These are phyloP conservation scores for Platanista minor DNA, from an alignment of 2,113 vertebrate genomes.

Conservation along the genomic window DNA sequence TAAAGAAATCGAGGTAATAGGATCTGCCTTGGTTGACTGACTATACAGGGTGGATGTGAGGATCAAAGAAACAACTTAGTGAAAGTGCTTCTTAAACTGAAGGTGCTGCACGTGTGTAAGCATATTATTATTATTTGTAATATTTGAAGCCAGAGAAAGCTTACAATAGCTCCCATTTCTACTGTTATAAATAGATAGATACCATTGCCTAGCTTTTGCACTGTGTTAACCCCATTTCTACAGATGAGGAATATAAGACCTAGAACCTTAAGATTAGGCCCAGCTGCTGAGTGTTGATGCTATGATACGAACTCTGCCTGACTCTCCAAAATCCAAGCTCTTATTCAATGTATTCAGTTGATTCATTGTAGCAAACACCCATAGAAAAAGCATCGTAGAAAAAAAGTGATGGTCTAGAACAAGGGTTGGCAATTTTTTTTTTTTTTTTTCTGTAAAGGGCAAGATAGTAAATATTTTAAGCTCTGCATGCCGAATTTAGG, in stretches of 20 bases:
- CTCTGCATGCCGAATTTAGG: not conserved
- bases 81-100: not conserved
- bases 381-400: not conserved
- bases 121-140: not conserved
- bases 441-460: not conserved
- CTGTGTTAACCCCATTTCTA: not conserved
- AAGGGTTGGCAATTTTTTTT: not conserved
- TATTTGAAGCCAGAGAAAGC: not conserved
- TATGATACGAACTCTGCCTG: not conserved
- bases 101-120: not conserved
- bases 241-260: not conserved
- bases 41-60: not conserved
- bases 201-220: not conserved
- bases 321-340: not conserved
- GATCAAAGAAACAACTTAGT: not conserved
- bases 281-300: not conserved
- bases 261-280: not conserved
- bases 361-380: not conserved
- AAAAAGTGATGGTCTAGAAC: not conserved
- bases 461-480: not conserved
- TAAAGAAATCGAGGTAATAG: not conserved
- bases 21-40: not conserved
- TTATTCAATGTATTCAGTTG: not conserved
- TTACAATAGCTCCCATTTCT: not conserved
- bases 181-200: not conserved